Evolutionary conservation across 1,140 invertebrate genomes (phyloP).

Genomic region (Mycetomoellerius zeteki): DNA sequence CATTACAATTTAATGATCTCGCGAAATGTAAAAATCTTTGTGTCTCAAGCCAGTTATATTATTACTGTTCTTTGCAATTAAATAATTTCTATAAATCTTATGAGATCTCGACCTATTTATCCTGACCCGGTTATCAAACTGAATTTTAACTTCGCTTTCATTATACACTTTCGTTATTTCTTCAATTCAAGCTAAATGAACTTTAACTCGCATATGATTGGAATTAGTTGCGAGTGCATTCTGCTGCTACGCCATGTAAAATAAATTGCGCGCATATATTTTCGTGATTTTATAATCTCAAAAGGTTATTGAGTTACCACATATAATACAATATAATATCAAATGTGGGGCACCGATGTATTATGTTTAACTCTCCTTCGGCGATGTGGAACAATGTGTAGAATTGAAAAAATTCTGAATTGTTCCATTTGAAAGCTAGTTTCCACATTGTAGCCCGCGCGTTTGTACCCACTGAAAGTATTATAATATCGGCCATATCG

Average conservation of each 20-base stretch:
- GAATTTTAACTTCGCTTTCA: slow-evolving; percentile 7
- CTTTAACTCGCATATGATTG: slow-evolving; percentile 2
- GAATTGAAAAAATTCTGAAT: slow-evolving; percentile 28
- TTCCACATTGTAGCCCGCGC: not conserved
- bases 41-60: not conserved
- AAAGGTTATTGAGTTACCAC: not conserved
- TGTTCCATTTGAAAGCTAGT: not conserved
- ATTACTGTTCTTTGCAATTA: not conserved
- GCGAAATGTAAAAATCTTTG: not conserved
- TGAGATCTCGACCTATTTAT: slow-evolving; percentile 26
- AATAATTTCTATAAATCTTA: not conserved
- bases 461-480: slow-evolving; percentile 23
- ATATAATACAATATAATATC: not conserved
- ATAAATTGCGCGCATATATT: not conserved
- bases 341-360: not conserved
- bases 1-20: not conserved
- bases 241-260: not conserved
- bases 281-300: not conserved
- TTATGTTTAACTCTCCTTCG: slow-evolving; percentile 2
- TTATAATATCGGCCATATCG: slow-evolving; percentile 38
- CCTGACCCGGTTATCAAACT: not conserved
- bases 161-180: not conserved
- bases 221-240: slow-evolving; percentile 19
- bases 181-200: slow-evolving; percentile 5
- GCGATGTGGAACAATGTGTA: not conserved